Percentiles rank a stretch among this genome's conserved stretches.
phyloP scores from a whole-genome alignment of 2,113 vertebrate species.

The Python bivittatus region DNA sequence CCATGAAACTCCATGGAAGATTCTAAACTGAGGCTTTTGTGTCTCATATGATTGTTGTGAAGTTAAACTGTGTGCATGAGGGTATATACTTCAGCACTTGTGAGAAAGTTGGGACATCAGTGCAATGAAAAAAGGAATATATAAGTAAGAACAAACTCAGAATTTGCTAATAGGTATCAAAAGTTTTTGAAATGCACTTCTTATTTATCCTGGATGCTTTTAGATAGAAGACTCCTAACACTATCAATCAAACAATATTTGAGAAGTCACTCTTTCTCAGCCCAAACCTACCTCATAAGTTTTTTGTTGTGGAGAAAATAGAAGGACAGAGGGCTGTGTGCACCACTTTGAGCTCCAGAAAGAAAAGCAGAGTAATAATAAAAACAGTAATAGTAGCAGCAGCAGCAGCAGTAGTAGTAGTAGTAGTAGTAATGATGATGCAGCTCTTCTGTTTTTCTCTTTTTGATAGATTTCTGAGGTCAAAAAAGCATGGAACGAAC shows the following conservation, averaged over 20 bases:
- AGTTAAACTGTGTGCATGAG: not conserved
- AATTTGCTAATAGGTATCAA: constrained; percentile 21
- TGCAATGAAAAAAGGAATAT: not conserved
- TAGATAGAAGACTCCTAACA: not conserved
- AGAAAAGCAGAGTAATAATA: not conserved
- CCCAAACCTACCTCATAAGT: not conserved
- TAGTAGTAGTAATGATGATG: not conserved
- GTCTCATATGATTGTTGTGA: not conserved
- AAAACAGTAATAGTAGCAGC: not conserved
- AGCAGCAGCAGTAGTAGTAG: too few species aligned
- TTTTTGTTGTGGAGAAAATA: not conserved
- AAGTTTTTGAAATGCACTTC: not conserved
- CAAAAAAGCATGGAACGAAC: not conserved
- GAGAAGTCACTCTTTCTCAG: not conserved
- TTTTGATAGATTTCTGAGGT: not conserved
- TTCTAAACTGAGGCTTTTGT: not conserved
- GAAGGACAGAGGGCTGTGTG: not conserved
- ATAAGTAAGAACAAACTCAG: not conserved
- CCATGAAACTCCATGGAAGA: not conserved
- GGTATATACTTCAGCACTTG: not conserved
- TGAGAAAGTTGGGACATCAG: not conserved
- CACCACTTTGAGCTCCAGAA: not conserved
- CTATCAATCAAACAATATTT: not conserved
- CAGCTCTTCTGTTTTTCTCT: not conserved
- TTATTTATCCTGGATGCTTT: not conserved